Evolutionary conservation across 2,797 vertebrate species (phyloP), one percentile per base, ranked within the genome.

Genomic region (Phataginus tricuspis): DNA sequence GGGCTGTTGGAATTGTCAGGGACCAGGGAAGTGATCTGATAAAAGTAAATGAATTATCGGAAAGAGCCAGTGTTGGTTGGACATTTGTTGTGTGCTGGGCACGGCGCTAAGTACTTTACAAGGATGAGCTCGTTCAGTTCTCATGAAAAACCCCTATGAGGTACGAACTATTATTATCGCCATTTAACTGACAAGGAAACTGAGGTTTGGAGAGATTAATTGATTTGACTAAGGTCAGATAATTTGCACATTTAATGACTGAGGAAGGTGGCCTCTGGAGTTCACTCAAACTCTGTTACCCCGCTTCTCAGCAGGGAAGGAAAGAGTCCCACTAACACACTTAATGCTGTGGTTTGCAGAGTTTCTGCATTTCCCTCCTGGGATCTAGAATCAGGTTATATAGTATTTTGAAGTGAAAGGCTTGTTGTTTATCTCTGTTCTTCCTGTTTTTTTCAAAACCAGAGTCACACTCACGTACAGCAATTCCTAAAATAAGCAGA

Each of bases 161-260:
- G 8, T 57, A 19, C 0, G 13, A 34, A 27, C 29, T 77, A 5
- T 79, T 42, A 71, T 63, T 13, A 5, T 42, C 51, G n/a, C 84
- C 21, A 42, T 89, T 95, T 88, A 55, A 64, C 5, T 78, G 86
- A 80, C n/a, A 59, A 64, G 64, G 10, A 95, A 75, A 86, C 85
- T 6, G 59, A 94, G 87, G 68, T 37, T 75, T 85, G 78, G 15
- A 29, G 57, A 72, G 42, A n/a, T 45, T 29, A 45, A 42, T 53
- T 31, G 19, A 57, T 29, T 79, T 74, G n/a, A 45, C 29, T 31
- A 78, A 51, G 69, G 83, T 75, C 45, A 68, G 16, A 19, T 0
- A 68, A 45, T 45, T 45, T 45, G 87, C 80, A n/a, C 14, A 37
- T 78, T 37, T 86, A 29, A 25, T 84, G 80, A 55, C 66, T 16